Evolutionary conservation across 1,140 invertebrate genomes (phyloP).

Genomic region (Euwallacea fornicatus): DNA sequence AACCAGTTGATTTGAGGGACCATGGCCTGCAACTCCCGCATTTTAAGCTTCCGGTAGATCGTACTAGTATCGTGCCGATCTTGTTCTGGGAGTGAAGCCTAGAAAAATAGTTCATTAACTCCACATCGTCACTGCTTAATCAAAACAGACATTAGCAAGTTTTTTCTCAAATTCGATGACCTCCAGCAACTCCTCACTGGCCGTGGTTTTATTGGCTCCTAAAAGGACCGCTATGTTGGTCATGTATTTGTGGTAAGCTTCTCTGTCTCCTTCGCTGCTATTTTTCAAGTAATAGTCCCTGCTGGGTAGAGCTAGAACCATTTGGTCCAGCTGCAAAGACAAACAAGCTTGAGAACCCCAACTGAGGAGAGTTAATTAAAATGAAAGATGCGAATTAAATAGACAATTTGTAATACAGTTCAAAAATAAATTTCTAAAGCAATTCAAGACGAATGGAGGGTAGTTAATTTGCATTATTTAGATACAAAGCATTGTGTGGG

Average conservation of each 20-base stretch:
- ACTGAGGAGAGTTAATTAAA: no score
- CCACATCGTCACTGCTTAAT: neutral
- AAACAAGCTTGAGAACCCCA: no score
- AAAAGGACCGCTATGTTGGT: constrained; percentile 72
- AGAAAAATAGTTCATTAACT: constrained; percentile 18
- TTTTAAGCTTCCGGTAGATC: constrained; percentile 72
- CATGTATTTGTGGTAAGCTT: constrained; percentile 79
- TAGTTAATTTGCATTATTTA: no score
- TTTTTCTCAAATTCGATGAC: constrained; percentile 77
- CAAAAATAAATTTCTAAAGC: no score
- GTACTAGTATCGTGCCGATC: constrained; percentile 80
- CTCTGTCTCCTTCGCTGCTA: constrained; percentile 66
- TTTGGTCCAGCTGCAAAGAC: constrained; percentile 72
- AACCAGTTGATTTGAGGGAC: constrained; percentile 80
- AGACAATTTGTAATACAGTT: no score
- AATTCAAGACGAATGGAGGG: no score
- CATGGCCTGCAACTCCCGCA: constrained; percentile 64
- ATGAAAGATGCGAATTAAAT: no score
- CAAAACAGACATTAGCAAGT: constrained; percentile 70
- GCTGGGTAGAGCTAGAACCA: constrained; percentile 75
- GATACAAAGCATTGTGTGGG: no score
- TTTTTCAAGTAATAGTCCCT: constrained; percentile 79
- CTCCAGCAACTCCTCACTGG: constrained; percentile 64
- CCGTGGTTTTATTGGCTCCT: constrained; percentile 67
- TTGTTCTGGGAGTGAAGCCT: constrained; percentile 76